These are phyloP conservation scores for Hemicentrotus pulcherrimus DNA, from an alignment of 35 echinoderm and acorn worm species.

Conservation along the genomic window DNA sequence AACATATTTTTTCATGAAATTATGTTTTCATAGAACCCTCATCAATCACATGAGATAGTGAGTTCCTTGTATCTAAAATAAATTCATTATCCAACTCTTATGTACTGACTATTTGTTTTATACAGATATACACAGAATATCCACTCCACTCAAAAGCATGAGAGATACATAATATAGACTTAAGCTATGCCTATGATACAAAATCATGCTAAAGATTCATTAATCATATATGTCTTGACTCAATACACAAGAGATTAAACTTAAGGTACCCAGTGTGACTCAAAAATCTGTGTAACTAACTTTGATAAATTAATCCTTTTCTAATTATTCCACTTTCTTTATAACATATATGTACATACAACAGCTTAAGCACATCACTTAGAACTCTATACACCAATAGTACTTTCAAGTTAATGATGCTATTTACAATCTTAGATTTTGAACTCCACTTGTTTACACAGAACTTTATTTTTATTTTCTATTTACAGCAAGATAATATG, in stretches of 20 bases:
- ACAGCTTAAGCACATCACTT: background rate
- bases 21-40: background rate
- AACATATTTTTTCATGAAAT: no score
- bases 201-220: background rate
- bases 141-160: background rate
- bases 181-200: background rate
- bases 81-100: background rate
- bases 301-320: background rate
- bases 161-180: background rate
- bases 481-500: conserved; percentile 15
- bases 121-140: background rate
- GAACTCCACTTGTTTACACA: background rate
- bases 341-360: background rate
- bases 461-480: background rate
- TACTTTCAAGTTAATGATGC: background rate
- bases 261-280: background rate
- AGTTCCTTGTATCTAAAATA: background rate
- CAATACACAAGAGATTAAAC: background rate
- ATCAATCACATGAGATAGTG: background rate
- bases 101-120: background rate
- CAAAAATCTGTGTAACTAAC: background rate
- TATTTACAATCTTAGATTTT: background rate
- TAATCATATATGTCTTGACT: background rate
- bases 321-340: background rate
- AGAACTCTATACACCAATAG: background rate